Conservation (phyloP, 2,113 vertebrate genomes). For the Cryptotis parvus region DNA sequence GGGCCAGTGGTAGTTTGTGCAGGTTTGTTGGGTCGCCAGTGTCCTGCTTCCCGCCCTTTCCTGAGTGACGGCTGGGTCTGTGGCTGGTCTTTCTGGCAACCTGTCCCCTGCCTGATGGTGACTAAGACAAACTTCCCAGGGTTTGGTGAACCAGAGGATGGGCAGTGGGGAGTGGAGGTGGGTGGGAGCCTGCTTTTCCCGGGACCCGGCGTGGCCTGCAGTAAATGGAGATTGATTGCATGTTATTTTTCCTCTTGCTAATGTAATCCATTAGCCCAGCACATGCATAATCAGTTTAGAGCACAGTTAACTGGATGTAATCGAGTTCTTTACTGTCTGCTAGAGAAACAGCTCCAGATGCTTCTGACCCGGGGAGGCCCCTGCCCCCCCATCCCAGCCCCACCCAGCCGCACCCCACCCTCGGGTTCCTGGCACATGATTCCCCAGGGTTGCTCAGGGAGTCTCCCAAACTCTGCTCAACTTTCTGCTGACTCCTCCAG, state of each 20-base stretch:
- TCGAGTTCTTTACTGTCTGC: slow-evolving; percentile 99
- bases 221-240: slow-evolving; percentile 99
- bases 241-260: slow-evolving; percentile 99
- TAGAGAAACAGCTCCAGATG: slow-evolving; percentile 99
- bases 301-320: slow-evolving; percentile 99
- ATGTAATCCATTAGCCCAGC: slow-evolving; percentile 99
- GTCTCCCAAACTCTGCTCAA: slow-evolving; percentile 43
- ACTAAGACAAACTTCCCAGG: background rate
- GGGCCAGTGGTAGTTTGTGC: background rate
- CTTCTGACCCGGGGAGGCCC: slow-evolving; percentile 84
- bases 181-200: slow-evolving; percentile 92
- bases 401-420: slow-evolving; percentile 67
- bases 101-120: background rate
- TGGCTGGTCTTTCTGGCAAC: background rate
- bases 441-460: slow-evolving; percentile 46
- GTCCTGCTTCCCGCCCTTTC: background rate
- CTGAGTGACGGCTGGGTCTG: background rate
- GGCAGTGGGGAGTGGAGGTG: slow-evolving; percentile 74
- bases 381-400: slow-evolving; percentile 15
- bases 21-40: slow-evolving; percentile 13
- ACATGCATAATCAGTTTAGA: slow-evolving; percentile 99
- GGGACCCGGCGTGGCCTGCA: slow-evolving; percentile 94
- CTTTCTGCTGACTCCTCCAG: slow-evolving; percentile 52
- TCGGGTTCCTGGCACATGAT: slow-evolving; percentile 61
- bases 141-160: background rate